Base-by-base conservation (phyloP, 2,797 vertebrate genomes). In the Coilia nasus region DNA sequence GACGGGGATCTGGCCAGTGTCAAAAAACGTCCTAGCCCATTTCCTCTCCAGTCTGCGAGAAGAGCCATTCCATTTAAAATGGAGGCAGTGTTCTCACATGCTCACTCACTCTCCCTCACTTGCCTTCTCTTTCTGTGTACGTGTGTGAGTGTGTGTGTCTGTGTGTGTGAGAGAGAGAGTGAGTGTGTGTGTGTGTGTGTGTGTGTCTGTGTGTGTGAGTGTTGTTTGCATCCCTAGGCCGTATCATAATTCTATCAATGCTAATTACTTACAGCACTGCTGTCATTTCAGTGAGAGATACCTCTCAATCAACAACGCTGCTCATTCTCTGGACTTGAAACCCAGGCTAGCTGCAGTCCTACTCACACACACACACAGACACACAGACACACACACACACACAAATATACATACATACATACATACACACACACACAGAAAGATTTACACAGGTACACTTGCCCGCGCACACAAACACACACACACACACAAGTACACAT, bases 201-300 rank as follows among this genome's bases (percentile, higher is more conserved):
- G 60, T 62, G 2, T 67, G 25, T 67, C 6, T 71, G 64, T 35
- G 64, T 35, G 28, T 71, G 15, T 28, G 62, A 7, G 62, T 67
- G 81, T 62, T 82, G 60, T 59, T 83, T 83, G 64, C 84, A 59
- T 88, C 81, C 86, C 47, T 80, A 15, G 81, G 64, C 75, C 54
- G 67, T 50, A 86, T 89, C 87, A 89, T 91, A 90, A 91, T 88
- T 91, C 83, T 85, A 88, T 90, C 87, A 90, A 83, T 85, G 86
- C 86, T 90, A 91, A 92, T 90, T 89, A 89, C 89, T 88, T 83
- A 83, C 88, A 87, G 86, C 87, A 89, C 87, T 41, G 81, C 86
- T 85, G 88, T 89, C 87, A 88, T 88, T 89, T 89, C 85, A 86
- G 46, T 83, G 67, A 82, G 82, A 46, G 86, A 85, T 84, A 90